Base-by-base conservation (phyloP, 2,888 invertebrate species). In the Steinernema scapterisci region DNA sequence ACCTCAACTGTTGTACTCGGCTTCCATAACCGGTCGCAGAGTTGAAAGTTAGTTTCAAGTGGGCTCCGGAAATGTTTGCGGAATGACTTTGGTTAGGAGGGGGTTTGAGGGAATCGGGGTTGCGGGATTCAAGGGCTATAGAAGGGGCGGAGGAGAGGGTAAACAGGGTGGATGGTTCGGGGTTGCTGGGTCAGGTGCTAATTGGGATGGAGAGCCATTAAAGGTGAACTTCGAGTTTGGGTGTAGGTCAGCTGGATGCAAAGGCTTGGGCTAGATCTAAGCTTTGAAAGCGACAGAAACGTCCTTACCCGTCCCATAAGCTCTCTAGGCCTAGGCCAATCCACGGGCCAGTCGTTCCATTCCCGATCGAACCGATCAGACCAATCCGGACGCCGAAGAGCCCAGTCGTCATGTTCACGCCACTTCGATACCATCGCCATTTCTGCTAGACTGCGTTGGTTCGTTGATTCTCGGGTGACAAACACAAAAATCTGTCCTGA, bases 321-420 rank as follows among this genome's bases (percentile, higher is more conserved):
- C 46, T 84, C 83, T 73, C 82, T 76, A 19, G 85, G 85, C 7
- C 81, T 76, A 16, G 85, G 85, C 85, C 85, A 85, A 45, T 85
- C 85, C 27, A 77, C 75, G 11, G 85, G 85, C 85, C 85, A 85
- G 70, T 85, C 85, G 23, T 77, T 73, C 80, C 79, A 81, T 6
- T 81, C 79, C 7, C 23, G 21, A 9, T 54, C 27, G 23, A 54
- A 25, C 23, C 54, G 54, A 54, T 21, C 6, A 7, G 27, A 21
- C 54, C 19, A 23, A 23, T 54, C 54, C 23, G 54, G 54, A n/a
- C n/a, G n/a, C n/a, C n/a, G n/a, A n/a, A n/a, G n/a, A n/a, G n/a
- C n/a, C n/a, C n/a, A n/a, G n/a, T n/a, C n/a, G n/a, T n/a, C n/a
- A n/a, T n/a, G n/a, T n/a, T n/a, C n/a, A n/a, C n/a, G n/a, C n/a